A percentile compares a stretch with the other conserved stretches of the same genome.
phyloP scores from a whole-genome alignment of 1,140 invertebrate genomes.

The Dreissena polymorpha region DNA sequence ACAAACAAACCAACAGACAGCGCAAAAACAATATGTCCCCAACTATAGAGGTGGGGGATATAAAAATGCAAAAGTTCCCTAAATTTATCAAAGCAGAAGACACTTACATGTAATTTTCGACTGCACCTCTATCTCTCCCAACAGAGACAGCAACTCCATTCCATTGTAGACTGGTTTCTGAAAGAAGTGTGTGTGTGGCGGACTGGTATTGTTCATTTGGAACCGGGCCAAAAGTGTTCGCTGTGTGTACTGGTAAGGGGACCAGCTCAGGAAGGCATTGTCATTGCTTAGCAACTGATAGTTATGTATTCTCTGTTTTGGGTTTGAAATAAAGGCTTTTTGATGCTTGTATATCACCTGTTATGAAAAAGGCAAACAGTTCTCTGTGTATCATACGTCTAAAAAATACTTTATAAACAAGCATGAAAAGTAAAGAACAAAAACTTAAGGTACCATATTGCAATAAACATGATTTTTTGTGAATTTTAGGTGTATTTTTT shows the following conservation, averaged over 20 bases:
- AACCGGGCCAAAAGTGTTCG: slow-evolving; percentile 80
- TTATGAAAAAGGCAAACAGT: neutral
- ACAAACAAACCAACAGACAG: too few species aligned
- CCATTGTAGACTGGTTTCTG: slow-evolving; percentile 78
- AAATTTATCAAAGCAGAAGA: neutral
- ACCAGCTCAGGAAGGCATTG: slow-evolving; percentile 80
- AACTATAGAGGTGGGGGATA: too few species aligned
- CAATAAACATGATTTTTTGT: too few species aligned
- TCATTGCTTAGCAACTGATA: slow-evolving; percentile 79
- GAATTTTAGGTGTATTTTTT: too few species aligned
- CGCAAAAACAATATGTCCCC: too few species aligned
- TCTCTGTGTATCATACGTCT: too few species aligned
- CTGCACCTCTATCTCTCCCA: slow-evolving; percentile 75
- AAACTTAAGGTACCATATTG: too few species aligned
- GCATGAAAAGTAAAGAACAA: too few species aligned
- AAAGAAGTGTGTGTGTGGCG: slow-evolving; percentile 77
- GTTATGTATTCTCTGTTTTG: slow-evolving; percentile 56
- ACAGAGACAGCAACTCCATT: slow-evolving; percentile 75
- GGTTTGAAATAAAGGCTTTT: slow-evolving; percentile 56
- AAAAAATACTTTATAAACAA: too few species aligned
- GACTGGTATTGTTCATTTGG: slow-evolving; percentile 79
- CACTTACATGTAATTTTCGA: slow-evolving; percentile 26
- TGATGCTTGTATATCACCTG: slow-evolving; percentile 75
- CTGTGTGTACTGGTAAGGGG: slow-evolving; percentile 79
- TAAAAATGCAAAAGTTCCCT: too few species aligned